Conservation (phyloP, 2,113 vertebrate species). For the Caranx melampygus region DNA sequence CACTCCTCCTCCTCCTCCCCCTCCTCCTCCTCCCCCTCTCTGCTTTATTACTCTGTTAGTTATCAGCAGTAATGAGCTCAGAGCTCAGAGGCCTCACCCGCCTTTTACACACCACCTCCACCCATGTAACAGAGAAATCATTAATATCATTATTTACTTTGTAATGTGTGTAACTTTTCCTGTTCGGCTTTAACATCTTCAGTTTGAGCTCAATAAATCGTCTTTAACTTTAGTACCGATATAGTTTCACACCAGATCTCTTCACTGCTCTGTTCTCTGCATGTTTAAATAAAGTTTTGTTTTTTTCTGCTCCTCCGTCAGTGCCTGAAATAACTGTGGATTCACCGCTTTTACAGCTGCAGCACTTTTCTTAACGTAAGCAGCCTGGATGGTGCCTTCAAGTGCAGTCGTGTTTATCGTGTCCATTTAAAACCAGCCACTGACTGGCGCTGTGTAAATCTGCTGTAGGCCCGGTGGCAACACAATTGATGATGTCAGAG, state of each 20-base stretch:
- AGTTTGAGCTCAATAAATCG: no score
- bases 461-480: background rate
- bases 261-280: no score
- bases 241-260: no score
- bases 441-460: background rate
- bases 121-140: no score
- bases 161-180: no score
- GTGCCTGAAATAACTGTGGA: background rate
- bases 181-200: no score
- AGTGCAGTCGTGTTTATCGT: slow-evolving; percentile 14
- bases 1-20: background rate
- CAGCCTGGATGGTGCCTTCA: slow-evolving; percentile 35
- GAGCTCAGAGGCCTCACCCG: slow-evolving; percentile 45
- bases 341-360: background rate
- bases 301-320: background rate
- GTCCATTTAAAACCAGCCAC: slow-evolving; percentile 13
- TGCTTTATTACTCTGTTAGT: slow-evolving; percentile 72
- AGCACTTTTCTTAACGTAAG: slow-evolving; percentile 10
- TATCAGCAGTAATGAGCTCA: slow-evolving; percentile 68
- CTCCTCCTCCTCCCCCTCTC: slow-evolving; percentile 3
- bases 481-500: no score
- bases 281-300: no score
- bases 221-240: no score
- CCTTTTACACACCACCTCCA: slow-evolving; percentile 20
- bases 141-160: no score